Evolutionary conservation across 1,140 invertebrate species (phyloP).

Genomic region (Drosophila yakuba): DNA sequence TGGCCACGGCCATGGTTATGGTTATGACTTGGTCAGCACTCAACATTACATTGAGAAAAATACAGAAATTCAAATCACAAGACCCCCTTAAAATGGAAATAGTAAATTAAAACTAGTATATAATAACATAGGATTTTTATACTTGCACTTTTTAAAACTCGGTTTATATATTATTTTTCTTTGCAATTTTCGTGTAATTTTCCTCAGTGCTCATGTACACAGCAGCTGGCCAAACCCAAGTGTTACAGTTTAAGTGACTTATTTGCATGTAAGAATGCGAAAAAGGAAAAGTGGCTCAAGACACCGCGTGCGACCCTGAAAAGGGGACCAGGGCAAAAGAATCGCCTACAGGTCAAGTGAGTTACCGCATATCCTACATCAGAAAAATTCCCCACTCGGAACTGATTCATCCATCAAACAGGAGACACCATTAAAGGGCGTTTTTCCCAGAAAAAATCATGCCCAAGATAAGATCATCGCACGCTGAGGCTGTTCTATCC

Average conservation of each 20-base stretch:
- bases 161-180: too few relatives aligned
- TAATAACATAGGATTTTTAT: too few relatives aligned
- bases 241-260: constrained; percentile 69
- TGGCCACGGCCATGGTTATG: constrained; percentile 65
- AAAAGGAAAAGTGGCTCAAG: constrained; percentile 51
- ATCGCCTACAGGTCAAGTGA: neutral
- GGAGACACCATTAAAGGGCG: constrained; percentile 55
- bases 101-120: too few relatives aligned
- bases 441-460: constrained; percentile 75
- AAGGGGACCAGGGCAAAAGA: constrained; percentile 17
- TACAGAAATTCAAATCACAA: too few relatives aligned
- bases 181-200: neutral
- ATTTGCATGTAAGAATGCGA: constrained; percentile 67
- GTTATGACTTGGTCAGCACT: constrained; percentile 59
- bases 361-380: constrained; percentile 23
- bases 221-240: constrained; percentile 70
- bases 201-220: constrained; percentile 7
- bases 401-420: constrained; percentile 56
- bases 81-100: neutral
- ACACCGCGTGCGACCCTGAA: constrained; percentile 29
- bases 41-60: constrained; percentile 26
- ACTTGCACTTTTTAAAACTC: too few relatives aligned
- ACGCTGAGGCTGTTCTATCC: constrained; percentile 23
- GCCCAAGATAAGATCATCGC: constrained; percentile 64
- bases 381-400: constrained; percentile 27